phyloP scores from a whole-genome alignment of 2,797 vertebrate genomes.

The Zenarchopterus dispar region DNA sequence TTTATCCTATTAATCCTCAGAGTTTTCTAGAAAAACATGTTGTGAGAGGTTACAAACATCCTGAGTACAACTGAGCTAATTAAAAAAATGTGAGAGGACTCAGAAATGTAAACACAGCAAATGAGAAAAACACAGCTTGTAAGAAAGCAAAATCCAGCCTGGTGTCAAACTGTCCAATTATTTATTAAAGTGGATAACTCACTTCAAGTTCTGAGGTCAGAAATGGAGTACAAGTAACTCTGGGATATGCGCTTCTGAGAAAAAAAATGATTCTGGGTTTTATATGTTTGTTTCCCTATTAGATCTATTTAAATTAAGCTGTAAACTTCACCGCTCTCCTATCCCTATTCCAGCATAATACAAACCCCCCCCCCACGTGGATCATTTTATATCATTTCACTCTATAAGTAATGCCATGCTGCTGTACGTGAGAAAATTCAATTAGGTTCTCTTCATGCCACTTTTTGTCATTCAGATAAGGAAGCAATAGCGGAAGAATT shows the following conservation, averaged over 20 bases:
- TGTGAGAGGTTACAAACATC: too few relatives aligned
- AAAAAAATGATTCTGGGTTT: slow-evolving; percentile 31
- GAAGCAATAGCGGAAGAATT: slow-evolving; percentile 10
- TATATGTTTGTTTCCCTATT: slow-evolving; percentile 27
- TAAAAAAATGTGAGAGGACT: too few relatives aligned
- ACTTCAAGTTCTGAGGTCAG: slow-evolving; percentile 11
- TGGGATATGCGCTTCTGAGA: slow-evolving; percentile 8
- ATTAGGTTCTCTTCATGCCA: too few relatives aligned
- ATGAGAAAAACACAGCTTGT: neutral
- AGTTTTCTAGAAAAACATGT: too few relatives aligned
- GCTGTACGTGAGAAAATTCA: too few relatives aligned
- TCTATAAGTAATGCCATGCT: neutral
- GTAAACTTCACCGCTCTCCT: neutral
- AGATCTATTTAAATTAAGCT: neutral
- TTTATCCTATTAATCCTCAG: too few relatives aligned
- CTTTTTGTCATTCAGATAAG: slow-evolving; percentile 6
- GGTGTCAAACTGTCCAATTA: neutral
- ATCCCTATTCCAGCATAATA: neutral
- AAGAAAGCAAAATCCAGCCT: neutral
- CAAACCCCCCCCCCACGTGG: neutral
- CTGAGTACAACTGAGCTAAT: too few relatives aligned
- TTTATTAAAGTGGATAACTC: slow-evolving; percentile 1
- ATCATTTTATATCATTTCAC: neutral
- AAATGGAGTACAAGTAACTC: slow-evolving; percentile 11
- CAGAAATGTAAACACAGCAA: too few relatives aligned